phyloP scores from a whole-genome alignment of 2,888 invertebrate species.

The Cephus nigrinus region DNA sequence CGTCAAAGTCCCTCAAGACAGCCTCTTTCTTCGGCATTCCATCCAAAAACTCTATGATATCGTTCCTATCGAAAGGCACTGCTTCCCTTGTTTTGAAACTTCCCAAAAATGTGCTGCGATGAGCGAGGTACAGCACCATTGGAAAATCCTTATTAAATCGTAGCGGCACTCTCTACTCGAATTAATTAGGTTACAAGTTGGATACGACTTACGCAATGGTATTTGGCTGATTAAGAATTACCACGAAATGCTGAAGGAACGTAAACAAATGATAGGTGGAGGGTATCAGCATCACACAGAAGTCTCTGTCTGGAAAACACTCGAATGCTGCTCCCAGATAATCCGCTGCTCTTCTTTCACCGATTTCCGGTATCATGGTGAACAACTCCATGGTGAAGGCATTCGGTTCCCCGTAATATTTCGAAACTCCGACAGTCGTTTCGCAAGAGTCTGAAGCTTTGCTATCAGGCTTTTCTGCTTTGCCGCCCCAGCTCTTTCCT shows the following conservation, averaged over 20 bases:
- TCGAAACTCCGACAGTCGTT: background rate
- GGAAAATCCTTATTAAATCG: constrained; percentile 59
- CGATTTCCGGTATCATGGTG: constrained; percentile 69
- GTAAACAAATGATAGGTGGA: constrained; percentile 68
- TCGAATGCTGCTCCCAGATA: constrained; percentile 76
- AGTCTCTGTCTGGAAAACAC: constrained; percentile 74
- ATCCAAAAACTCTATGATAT: constrained; percentile 38
- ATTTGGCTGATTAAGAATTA: constrained; percentile 40
- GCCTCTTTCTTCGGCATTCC: constrained; percentile 33
- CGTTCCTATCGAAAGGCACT: constrained; percentile 32
- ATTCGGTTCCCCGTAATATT: constrained; percentile 68
- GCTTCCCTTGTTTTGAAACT: constrained; percentile 41
- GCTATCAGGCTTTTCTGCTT: too few species aligned
- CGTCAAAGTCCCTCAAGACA: constrained; percentile 41
- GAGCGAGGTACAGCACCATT: constrained; percentile 65
- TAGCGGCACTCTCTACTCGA: constrained; percentile 54
- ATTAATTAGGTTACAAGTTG: background rate
- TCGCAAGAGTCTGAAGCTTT: background rate
- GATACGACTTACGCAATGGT: too few species aligned
- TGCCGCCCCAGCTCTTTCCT: too few species aligned
- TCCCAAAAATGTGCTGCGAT: constrained; percentile 57
- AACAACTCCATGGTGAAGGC: constrained; percentile 75
- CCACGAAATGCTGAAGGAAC: constrained; percentile 72
- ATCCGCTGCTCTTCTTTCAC: constrained; percentile 69
- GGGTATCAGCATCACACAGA: constrained; percentile 72